A percentile compares a stretch with the other conserved stretches of the same genome.
These are phyloP conservation scores for Euura lappo DNA, from an alignment of 1,140 invertebrate genomes.

Conservation along the genomic window DNA sequence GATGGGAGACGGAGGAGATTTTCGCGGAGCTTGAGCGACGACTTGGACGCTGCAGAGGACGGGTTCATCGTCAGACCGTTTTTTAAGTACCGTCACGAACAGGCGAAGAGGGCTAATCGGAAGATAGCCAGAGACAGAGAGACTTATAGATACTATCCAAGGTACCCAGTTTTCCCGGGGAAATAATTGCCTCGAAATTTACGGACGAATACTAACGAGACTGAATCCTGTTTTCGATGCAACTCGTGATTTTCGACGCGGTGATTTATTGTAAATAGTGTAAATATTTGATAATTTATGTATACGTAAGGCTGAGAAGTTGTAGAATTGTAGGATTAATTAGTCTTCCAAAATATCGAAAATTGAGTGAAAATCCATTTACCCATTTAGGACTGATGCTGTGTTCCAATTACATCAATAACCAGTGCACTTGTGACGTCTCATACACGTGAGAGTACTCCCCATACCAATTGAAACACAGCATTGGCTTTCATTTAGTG, in stretches of 20 bases:
- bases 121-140: neutral
- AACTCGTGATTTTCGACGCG: neutral
- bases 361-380: too few species aligned
- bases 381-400: too few species aligned
- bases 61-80: conserved; percentile 7
- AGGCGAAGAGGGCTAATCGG: neutral
- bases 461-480: too few species aligned
- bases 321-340: too few species aligned
- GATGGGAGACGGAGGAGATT: neutral
- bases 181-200: conserved; percentile 19
- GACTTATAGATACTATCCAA: neutral
- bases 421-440: too few species aligned
- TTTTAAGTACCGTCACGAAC: conserved; percentile 4
- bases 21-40: neutral
- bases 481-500: too few species aligned
- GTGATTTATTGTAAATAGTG: neutral
- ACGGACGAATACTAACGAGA: too few species aligned
- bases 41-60: conserved; percentile 8
- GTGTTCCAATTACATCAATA: too few species aligned
- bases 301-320: neutral
- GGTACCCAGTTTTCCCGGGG: conserved; percentile 37
- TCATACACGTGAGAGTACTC: too few species aligned
- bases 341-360: too few species aligned
- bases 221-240: too few species aligned
- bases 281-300: neutral